Evolutionary conservation across 2,113 vertebrate genomes (phyloP).

Genomic region (Pyrgilauda ruficollis): DNA sequence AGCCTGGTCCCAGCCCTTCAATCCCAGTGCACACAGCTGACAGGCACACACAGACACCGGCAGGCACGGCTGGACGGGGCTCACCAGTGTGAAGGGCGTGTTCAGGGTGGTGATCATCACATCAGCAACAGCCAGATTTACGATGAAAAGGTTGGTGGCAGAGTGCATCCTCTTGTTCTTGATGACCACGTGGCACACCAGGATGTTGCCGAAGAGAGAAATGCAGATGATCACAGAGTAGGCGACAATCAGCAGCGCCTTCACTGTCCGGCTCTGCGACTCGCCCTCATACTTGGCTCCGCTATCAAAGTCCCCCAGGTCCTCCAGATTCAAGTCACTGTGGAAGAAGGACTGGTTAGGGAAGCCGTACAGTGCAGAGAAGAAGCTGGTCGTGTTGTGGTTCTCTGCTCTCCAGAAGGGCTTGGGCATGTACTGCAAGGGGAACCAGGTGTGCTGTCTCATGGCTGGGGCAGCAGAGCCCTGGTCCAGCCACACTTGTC

Average conservation of each 20-base stretch:
- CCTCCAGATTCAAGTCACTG: conserved; percentile 64
- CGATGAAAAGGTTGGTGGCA: conserved; percentile 78
- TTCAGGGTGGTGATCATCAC: conserved; percentile 80
- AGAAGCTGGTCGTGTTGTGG: conserved; percentile 20
- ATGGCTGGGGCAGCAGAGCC: not conserved
- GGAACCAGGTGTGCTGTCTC: conserved; percentile 45
- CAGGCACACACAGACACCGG: not conserved
- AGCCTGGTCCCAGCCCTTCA: not conserved
- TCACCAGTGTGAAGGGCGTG: conserved; percentile 82
- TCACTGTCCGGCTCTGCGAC: conserved; percentile 66
- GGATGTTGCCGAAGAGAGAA: conserved; percentile 76
- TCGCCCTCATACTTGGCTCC: conserved; percentile 51
- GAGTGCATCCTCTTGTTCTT: conserved; percentile 78
- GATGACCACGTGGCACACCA: conserved; percentile 80
- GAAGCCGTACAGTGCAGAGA: conserved; percentile 43
- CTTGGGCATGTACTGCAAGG: conserved; percentile 50
- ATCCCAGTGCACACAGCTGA: not conserved
- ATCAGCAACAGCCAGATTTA: conserved; percentile 77
- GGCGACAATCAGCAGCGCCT: conserved; percentile 70
- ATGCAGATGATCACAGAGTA: conserved; percentile 79
- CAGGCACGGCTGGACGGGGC: not conserved
- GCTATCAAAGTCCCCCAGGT: conserved; percentile 61
- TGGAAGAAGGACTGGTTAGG: conserved; percentile 64
- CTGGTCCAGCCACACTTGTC: not conserved
- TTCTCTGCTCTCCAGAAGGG: conserved; percentile 19